Evolutionary conservation across 1,140 invertebrate genomes (phyloP), one percentile per base, ranked within the genome.

Genomic region (Scaptomyza hsui): DNA sequence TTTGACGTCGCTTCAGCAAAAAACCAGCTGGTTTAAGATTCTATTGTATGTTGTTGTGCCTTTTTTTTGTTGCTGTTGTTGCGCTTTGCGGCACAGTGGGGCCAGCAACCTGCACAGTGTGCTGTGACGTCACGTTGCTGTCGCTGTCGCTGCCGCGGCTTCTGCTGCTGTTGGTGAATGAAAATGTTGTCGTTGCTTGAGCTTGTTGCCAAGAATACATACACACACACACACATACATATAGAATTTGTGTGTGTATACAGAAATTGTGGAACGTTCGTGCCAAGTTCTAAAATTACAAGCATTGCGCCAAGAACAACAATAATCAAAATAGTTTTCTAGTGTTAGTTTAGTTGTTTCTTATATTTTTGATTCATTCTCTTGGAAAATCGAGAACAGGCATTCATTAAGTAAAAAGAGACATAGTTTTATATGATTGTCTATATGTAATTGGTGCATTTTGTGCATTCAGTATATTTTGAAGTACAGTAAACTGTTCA

Each of bases 211-310:
- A 79, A 75, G 65, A 64, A 70, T 41, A 57, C 49, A 61, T 24
- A 57, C 29, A 75, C 52, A 63, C n/a, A 59, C 21, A 26, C 24
- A 45, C 32, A 29, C 10, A 57, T 26, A 19, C 39, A 44, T 42
- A 35, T 21, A 5, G 37, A 10, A 19, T 1, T 26, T 49, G 15
- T 41, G 39, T 52, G 29, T 52, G 39, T 60, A 18, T 53, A 71
- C 16, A 63, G 26, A 29, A 59, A 63, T 52, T 51, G 56, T 75
- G 42, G 29, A 71, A 53, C 63, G 67, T 64, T 70, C 65, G 82
- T 86, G 82, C 82, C 82, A 88, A 88, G 75, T 88, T 88, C 82
- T 88, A 88, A 89, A 88, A 88, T 86, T 82, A 82, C 82, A 72
- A 49, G 74, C 70, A 70, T 78, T 73, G 63, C 45, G 44, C 26